Evolutionary conservation across 2,888 invertebrate species (phyloP).

Genomic region (Thera britannica): DNA sequence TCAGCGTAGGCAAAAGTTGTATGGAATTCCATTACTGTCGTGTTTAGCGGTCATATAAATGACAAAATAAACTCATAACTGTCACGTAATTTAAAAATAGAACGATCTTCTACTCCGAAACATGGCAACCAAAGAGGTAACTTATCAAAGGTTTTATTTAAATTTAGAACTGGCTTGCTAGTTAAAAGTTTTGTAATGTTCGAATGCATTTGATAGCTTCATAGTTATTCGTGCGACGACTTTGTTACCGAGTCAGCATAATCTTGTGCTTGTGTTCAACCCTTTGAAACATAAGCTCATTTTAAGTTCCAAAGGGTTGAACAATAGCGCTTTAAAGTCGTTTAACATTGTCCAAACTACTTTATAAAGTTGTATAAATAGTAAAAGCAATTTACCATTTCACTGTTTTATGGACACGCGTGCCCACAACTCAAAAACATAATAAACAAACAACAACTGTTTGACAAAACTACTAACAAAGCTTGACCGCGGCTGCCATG

Average conservation of each 20-base stretch:
- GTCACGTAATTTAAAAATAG: no score
- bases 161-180: neutral
- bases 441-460: conserved; percentile 19
- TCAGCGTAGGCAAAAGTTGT: no score
- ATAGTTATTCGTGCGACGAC: neutral
- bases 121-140: no score
- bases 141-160: no score
- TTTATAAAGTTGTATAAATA: conserved; percentile 8
- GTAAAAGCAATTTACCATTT: conserved; percentile 18
- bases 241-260: neutral
- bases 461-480: conserved; percentile 1
- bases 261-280: neutral
- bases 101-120: no score
- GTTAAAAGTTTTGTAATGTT: neutral
- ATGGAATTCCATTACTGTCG: no score
- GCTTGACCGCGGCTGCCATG: neutral
- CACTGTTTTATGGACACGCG: conserved; percentile 17
- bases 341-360: conserved; percentile 14
- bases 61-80: no score
- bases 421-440: conserved; percentile 8
- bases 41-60: no score
- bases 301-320: conserved; percentile 6
- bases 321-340: conserved; percentile 7
- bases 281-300: neutral
- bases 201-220: neutral